Evolutionary conservation across 2,113 vertebrate species (phyloP).

Genomic region (Hemiprocne comata): DNA sequence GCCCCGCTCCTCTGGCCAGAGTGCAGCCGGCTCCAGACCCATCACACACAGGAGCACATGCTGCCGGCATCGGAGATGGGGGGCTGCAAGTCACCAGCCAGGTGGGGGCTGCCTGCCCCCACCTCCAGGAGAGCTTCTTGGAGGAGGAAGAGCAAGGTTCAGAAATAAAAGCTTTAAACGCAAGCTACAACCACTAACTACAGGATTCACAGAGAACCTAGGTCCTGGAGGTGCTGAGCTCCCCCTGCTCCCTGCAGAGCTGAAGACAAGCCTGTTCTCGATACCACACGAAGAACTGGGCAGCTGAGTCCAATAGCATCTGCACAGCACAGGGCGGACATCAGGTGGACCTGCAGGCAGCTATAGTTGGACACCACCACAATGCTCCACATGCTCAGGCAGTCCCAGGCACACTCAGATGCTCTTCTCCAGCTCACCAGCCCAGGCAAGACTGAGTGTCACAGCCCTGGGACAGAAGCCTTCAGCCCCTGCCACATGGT

Average conservation of each 20-base stretch:
- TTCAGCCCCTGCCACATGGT: background rate
- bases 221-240: background rate
- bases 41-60: accelerated
- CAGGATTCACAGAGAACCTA: accelerated
- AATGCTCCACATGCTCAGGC: accelerated
- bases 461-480: background rate
- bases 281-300: background rate
- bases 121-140: background rate
- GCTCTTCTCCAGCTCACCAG: accelerated
- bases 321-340: accelerated
- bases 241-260: background rate
- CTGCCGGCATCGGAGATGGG: accelerated
- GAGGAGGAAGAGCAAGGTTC: background rate
- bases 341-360: background rate
- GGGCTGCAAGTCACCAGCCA: background rate
- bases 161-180: accelerated
- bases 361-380: background rate
- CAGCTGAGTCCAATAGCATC: background rate
- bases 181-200: accelerated
- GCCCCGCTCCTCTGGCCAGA: accelerated
- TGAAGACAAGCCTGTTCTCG: background rate
- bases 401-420: accelerated
- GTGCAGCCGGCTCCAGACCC: too few relatives aligned
- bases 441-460: background rate
- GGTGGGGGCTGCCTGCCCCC: accelerated